phyloP scores from a whole-genome alignment of 2,888 invertebrate genomes.

The Automeris io region DNA sequence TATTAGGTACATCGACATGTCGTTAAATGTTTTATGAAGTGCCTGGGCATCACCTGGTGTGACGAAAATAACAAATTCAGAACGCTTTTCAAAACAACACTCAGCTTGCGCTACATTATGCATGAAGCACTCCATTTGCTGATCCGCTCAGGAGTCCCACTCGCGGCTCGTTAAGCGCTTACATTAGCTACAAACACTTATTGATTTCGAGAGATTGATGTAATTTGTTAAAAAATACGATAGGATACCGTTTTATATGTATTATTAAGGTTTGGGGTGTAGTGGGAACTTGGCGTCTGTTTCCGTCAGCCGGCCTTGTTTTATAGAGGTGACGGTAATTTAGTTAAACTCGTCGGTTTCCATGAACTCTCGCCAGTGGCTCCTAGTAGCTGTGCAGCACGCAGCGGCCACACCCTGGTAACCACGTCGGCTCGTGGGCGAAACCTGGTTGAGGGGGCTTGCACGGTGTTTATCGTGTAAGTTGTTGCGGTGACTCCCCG shows the following conservation, averaged over 20 bases:
- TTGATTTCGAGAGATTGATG: constrained; percentile 70
- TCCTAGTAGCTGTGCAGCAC: too few species aligned
- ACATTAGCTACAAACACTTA: constrained; percentile 74
- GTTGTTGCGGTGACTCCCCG: too few species aligned
- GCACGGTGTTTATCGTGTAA: too few species aligned
- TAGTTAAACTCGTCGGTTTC: too few species aligned
- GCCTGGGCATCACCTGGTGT: constrained; percentile 68
- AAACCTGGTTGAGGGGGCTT: too few species aligned
- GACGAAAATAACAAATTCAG: constrained; percentile 75
- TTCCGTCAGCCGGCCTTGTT: too few species aligned
- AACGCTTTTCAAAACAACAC: constrained; percentile 76
- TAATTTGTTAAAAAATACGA: constrained; percentile 45
- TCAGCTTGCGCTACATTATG: constrained; percentile 73
- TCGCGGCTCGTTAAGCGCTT: constrained; percentile 75
- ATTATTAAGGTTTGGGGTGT: too few species aligned
- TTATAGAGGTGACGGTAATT: too few species aligned
- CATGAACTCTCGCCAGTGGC: too few species aligned
- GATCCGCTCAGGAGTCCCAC: constrained; percentile 73
- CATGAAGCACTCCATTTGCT: constrained; percentile 77
- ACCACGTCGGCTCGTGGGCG: too few species aligned
- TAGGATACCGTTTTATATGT: constrained; percentile 6
- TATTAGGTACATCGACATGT: constrained; percentile 39
- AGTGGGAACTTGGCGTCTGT: too few species aligned
- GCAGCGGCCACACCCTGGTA: too few species aligned
- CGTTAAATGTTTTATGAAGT: constrained; percentile 70